phyloP scores from a whole-genome alignment of 2,888 invertebrate genomes.

The Dryobota labecula region DNA sequence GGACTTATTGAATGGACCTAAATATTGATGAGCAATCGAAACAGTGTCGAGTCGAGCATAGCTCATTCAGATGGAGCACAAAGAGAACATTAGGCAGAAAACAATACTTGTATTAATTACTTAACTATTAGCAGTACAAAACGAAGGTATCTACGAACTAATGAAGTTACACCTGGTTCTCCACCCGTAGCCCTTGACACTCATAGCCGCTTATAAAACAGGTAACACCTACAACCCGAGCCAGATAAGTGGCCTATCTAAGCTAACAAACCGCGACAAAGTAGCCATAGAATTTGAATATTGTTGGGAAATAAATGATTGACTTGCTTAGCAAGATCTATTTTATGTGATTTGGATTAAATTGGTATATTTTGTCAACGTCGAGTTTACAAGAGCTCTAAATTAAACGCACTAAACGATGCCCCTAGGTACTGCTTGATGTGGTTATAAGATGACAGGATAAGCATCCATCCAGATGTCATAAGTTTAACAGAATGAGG shows the following conservation, averaged over 20 bases:
- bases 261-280: slow-evolving; percentile 57
- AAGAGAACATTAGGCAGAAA: not conserved
- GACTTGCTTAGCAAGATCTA: slow-evolving; percentile 42
- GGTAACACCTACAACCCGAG: slow-evolving; percentile 57
- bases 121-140: slow-evolving; percentile 9
- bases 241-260: slow-evolving; percentile 57
- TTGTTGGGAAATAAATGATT: slow-evolving; percentile 55
- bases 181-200: slow-evolving; percentile 57
- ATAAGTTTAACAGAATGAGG: slow-evolving; percentile 1
- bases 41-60: too few relatives aligned
- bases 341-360: slow-evolving; percentile 10
- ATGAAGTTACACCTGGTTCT: slow-evolving; percentile 51
- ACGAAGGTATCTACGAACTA: slow-evolving; percentile 14
- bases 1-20: too few relatives aligned
- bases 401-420: not conserved
- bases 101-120: not conserved
- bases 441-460: not conserved
- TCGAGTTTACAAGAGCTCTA: too few relatives aligned
- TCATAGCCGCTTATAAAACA: slow-evolving; percentile 38
- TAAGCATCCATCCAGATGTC: not conserved
- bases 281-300: slow-evolving; percentile 56
- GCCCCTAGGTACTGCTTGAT: not conserved
- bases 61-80: too few relatives aligned
- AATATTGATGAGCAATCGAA: too few relatives aligned
- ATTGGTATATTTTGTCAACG: slow-evolving; percentile 25